Percentiles rank a stretch among this genome's conserved stretches.
These are phyloP conservation scores for Acanthoscelides obtectus DNA, from an alignment of 2,888 invertebrate genomes.

Conservation along the genomic window DNA sequence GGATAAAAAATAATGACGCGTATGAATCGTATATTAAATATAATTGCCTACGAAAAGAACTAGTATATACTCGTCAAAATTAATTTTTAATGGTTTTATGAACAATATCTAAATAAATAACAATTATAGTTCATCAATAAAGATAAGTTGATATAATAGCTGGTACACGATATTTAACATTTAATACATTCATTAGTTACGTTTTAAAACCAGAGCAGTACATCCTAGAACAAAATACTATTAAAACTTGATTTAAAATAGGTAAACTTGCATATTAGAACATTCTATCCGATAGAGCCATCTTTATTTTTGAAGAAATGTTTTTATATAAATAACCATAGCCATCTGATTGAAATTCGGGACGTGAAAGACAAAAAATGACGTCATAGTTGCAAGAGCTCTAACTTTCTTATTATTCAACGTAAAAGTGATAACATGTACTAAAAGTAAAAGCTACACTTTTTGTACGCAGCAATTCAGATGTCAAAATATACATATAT, in stretches of 20 bases:
- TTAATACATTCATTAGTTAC: conserved; percentile 24
- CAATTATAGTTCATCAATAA: conserved; percentile 23
- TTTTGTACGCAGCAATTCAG: neutral
- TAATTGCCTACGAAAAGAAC: conserved; percentile 14
- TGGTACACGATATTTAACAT: conserved; percentile 23
- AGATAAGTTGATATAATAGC: conserved; percentile 13
- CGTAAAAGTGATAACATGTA: neutral
- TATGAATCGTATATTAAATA: neutral
- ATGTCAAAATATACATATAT: neutral
- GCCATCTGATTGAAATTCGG: neutral
- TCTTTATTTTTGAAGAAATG: neutral
- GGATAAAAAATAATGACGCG: neutral
- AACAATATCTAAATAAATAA: conserved; percentile 28
- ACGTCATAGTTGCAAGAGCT: neutral
- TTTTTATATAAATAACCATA: conserved; percentile 1
- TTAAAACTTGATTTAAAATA: conserved; percentile 9
- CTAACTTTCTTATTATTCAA: neutral
- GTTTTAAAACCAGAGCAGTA: conserved; percentile 14
- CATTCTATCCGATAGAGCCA: neutral
- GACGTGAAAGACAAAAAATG: neutral
- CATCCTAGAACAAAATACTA: conserved; percentile 11
- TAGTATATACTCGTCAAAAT: conserved; percentile 32
- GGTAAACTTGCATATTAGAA: neutral
- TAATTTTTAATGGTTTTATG: conserved; percentile 13
- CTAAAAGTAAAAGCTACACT: neutral